Conservation (phyloP, 2,888 invertebrate species). For the Xanthostigma xanthostigma region DNA sequence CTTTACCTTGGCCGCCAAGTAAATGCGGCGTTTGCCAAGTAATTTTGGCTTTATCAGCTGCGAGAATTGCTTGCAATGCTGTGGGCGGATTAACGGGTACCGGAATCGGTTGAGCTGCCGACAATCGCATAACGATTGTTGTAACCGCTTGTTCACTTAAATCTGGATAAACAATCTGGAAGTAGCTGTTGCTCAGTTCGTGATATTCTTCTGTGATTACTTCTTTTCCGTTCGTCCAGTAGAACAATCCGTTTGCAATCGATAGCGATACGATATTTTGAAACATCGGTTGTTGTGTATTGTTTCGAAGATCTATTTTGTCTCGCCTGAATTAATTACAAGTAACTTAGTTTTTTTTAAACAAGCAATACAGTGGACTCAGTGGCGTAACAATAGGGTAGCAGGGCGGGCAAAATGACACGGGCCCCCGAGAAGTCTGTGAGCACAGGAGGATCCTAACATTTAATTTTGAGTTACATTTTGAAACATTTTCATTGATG, state of each 20-base stretch:
- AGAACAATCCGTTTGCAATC: conserved; percentile 61
- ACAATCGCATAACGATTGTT: conserved; percentile 29
- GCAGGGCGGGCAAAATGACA: too few species aligned
- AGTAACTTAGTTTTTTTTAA: background rate
- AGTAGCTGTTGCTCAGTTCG: conserved; percentile 49
- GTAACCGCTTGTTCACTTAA: conserved; percentile 24
- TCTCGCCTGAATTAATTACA: conserved; percentile 37
- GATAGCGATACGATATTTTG: conserved; percentile 59
- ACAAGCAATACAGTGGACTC: background rate
- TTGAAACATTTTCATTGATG: too few species aligned
- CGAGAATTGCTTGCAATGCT: conserved; percentile 67
- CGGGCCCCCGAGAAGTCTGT: too few species aligned
- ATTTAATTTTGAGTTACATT: too few species aligned
- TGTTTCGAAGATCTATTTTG: conserved; percentile 52
- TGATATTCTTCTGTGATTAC: conserved; percentile 70
- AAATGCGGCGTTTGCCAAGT: conserved; percentile 71
- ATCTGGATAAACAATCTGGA: conserved; percentile 58
- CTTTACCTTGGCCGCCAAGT: conserved; percentile 54
- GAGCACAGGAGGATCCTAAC: too few species aligned
- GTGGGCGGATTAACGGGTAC: conserved; percentile 66
- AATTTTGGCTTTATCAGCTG: conserved; percentile 56
- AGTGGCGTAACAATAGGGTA: too few species aligned
- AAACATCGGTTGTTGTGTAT: conserved; percentile 62
- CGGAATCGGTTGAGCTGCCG: conserved; percentile 63
- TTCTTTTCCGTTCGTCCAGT: conserved; percentile 71